phyloP scores from a whole-genome alignment of 2,113 vertebrate species.

The Corythaeola cristata region DNA sequence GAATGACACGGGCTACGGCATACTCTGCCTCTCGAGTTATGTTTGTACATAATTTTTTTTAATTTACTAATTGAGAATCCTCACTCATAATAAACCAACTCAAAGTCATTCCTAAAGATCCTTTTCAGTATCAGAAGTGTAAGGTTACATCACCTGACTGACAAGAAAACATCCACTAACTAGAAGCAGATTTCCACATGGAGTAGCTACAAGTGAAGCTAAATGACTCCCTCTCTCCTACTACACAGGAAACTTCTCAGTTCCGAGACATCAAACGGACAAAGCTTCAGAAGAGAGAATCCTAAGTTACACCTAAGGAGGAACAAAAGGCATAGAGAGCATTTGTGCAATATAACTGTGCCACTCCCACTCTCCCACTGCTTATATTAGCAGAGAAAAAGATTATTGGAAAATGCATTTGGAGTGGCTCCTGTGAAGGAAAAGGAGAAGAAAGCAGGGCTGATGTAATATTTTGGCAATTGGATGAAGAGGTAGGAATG shows the following conservation, averaged over 20 bases:
- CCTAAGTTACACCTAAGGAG: background rate
- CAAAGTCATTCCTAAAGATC: background rate
- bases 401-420: background rate
- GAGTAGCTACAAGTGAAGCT: background rate
- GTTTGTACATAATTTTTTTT: background rate
- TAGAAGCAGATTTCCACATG: background rate
- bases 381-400: background rate
- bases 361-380: background rate
- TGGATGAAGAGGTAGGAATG: background rate
- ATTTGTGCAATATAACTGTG: background rate
- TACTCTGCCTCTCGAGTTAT: background rate
- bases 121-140: background rate
- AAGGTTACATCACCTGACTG: background rate
- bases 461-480: background rate
- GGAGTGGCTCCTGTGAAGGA: background rate
- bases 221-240: background rate
- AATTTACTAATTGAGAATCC: background rate
- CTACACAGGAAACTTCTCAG: background rate
- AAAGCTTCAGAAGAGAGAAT: background rate
- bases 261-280: background rate
- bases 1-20: background rate
- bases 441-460: background rate
- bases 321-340: background rate
- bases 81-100: background rate
- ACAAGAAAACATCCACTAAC: background rate